Evolutionary conservation across 2,113 vertebrate genomes (phyloP).

Genomic region (Oreochromis spilurus): DNA sequence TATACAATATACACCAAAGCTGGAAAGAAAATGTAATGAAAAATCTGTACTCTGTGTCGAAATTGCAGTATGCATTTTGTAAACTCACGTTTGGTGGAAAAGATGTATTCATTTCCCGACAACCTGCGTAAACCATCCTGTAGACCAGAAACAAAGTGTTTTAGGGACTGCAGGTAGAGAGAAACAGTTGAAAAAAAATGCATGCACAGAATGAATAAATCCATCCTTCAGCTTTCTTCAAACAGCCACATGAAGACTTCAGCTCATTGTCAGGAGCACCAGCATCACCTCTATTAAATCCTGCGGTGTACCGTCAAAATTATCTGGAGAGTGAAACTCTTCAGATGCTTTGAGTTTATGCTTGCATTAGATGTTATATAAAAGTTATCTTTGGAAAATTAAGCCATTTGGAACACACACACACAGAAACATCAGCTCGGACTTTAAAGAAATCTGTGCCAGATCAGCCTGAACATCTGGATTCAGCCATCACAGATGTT

Average conservation of each 20-base stretch:
- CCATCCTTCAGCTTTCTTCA: background rate
- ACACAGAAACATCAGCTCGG: background rate
- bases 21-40: background rate
- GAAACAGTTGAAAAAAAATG: background rate
- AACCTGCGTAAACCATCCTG: constrained; percentile 92
- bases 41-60: background rate
- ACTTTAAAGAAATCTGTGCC: background rate
- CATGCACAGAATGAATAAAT: background rate
- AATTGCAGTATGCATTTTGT: background rate
- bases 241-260: background rate
- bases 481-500: background rate
- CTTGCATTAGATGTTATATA: background rate
- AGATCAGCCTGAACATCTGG: background rate
- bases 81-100: constrained; percentile 89
- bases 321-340: background rate
- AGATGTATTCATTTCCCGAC: constrained; percentile 89
- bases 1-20: background rate
- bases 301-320: background rate
- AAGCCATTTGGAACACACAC: background rate
- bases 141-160: background rate
- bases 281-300: background rate
- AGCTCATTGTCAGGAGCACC: background rate
- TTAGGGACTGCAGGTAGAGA: background rate
- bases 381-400: background rate
- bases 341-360: background rate